These are phyloP conservation scores for Volucella inanis DNA, from an alignment of 2,888 invertebrate genomes.

Conservation along the genomic window DNA sequence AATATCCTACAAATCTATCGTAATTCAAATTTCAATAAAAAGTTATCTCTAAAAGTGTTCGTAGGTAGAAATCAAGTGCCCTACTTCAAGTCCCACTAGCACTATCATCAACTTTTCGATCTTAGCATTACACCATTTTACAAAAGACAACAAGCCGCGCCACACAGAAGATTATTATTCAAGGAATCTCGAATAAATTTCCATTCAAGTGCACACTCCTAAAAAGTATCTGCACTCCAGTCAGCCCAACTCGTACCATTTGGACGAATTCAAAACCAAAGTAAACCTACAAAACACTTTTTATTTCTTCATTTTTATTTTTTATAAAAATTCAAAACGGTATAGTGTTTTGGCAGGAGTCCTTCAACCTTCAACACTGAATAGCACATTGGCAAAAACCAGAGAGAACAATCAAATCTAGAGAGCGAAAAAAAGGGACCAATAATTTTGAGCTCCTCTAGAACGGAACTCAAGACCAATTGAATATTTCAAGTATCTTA, in stretches of 20 bases:
- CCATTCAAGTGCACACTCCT: slow-evolving; percentile 57
- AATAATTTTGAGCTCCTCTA: slow-evolving; percentile 62
- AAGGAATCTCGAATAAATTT: slow-evolving; percentile 69
- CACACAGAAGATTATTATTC: slow-evolving; percentile 53
- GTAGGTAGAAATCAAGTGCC: neutral
- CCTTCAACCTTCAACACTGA: slow-evolving; percentile 50
- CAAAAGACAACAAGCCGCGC: slow-evolving; percentile 38
- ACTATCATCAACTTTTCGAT: slow-evolving; percentile 37
- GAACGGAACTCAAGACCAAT: slow-evolving; percentile 66
- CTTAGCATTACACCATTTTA: slow-evolving; percentile 41
- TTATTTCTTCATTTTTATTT: neutral
- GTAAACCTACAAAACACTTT: slow-evolving; percentile 38
- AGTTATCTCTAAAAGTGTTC: too few species aligned
- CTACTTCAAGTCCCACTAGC: neutral
- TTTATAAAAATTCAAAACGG: slow-evolving; percentile 40
- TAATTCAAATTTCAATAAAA: neutral
- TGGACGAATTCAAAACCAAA: slow-evolving; percentile 53
- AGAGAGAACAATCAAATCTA: slow-evolving; percentile 2
- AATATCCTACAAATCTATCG: too few species aligned
- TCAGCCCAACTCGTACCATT: slow-evolving; percentile 44
- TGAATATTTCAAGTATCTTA: slow-evolving; percentile 68
- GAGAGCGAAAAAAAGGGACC: slow-evolving; percentile 60
- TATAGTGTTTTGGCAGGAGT: slow-evolving; percentile 70
- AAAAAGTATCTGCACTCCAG: slow-evolving; percentile 51
- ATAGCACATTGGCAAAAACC: slow-evolving; percentile 3